Conservation (phyloP, 2,797 vertebrate species). For the Thripadectes ignobilis region DNA sequence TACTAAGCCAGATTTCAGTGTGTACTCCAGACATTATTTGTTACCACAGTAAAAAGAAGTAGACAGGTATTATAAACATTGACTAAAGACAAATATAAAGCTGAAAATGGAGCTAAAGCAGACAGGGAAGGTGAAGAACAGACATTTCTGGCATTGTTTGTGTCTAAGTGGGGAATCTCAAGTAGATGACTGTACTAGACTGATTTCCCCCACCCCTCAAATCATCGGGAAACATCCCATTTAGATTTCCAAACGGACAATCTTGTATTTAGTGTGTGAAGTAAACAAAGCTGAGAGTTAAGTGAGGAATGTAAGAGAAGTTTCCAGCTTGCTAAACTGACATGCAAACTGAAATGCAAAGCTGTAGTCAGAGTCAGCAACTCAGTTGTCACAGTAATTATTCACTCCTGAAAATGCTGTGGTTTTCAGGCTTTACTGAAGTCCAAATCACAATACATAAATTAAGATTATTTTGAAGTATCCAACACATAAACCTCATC, state of each 20-base stretch:
- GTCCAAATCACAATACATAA: neutral
- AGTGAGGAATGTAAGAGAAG: neutral
- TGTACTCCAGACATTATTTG: neutral
- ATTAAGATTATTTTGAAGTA: neutral
- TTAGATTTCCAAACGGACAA: neutral
- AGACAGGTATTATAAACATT: neutral
- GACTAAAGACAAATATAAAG: neutral
- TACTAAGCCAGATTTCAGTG: neutral
- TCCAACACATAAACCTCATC: neutral
- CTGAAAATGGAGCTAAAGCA: neutral
- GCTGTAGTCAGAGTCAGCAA: neutral
- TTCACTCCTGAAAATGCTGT: neutral
- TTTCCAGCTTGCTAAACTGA: neutral
- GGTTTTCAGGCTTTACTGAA: neutral
- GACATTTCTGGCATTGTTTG: too few species aligned
- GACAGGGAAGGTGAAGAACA: neutral
- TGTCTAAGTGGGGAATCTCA: neutral
- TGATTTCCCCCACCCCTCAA: neutral
- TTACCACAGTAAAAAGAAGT: neutral
- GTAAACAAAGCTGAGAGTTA: neutral
- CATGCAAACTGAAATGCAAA: neutral
- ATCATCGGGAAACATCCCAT: neutral
- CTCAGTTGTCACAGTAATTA: neutral
- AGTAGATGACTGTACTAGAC: neutral
- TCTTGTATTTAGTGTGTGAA: neutral